These are phyloP conservation scores for Manis crassicaudata DNA, from an alignment of 2,797 vertebrate species.

Conservation along the genomic window DNA sequence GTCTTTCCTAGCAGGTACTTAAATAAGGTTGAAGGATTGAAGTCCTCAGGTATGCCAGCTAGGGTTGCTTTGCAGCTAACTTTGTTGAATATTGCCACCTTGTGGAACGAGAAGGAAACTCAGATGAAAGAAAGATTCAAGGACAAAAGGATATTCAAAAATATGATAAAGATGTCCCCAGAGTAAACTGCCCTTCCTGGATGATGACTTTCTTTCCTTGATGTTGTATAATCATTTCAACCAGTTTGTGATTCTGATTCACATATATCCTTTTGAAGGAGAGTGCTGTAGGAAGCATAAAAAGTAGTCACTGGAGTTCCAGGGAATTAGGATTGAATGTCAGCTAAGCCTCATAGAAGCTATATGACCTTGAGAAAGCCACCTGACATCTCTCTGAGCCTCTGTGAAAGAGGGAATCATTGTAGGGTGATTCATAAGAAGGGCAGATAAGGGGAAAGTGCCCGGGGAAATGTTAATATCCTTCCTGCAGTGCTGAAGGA, in stretches of 20 bases:
- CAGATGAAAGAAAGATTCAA: not conserved
- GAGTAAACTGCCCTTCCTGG: constrained; percentile 25
- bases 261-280: not conserved
- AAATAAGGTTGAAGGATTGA: not conserved
- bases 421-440: not conserved
- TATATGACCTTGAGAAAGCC: constrained; percentile 20
- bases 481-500: not conserved
- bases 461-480: not conserved
- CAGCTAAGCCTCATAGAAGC: not conserved
- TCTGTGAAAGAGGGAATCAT: not conserved
- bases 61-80: not conserved
- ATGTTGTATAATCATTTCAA: not conserved
- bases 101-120: constrained; percentile 25
- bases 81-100: constrained; percentile 62
- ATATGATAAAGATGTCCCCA: not conserved
- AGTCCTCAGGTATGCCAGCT: not conserved
- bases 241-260: constrained; percentile 7
- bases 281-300: not conserved
- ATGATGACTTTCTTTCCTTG: constrained; percentile 37
- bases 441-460: not conserved
- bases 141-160: not conserved
- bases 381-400: not conserved
- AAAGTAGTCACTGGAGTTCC: not conserved
- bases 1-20: not conserved
- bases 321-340: not conserved